Percentiles rank a stretch among this genome's conserved stretches.
phyloP scores from a whole-genome alignment of 1,140 invertebrate genomes.

The Eupeodes corollae region DNA sequence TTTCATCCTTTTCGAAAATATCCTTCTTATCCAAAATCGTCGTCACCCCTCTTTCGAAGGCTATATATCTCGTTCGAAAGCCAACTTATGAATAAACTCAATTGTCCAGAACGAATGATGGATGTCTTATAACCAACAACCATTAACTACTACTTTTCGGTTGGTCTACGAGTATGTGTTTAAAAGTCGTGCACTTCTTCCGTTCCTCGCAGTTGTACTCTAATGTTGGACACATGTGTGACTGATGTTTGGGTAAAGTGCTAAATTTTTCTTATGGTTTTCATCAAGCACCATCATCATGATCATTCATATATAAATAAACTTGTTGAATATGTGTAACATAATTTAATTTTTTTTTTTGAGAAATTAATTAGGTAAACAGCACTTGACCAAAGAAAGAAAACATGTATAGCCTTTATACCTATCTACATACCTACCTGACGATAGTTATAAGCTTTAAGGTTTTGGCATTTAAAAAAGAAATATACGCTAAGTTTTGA shows the following conservation, averaged over 20 bases:
- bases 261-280: too few relatives aligned
- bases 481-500: too few relatives aligned
- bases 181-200: too few relatives aligned
- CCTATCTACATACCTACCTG: too few relatives aligned
- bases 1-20: background rate
- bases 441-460: too few relatives aligned
- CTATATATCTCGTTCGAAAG: background rate
- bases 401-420: background rate
- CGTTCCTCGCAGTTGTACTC: too few relatives aligned
- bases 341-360: background rate
- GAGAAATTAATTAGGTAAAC: background rate
- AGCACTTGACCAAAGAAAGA: background rate
- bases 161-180: too few relatives aligned
- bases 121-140: background rate
- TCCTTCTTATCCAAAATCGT: too few relatives aligned
- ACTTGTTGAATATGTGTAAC: background rate
- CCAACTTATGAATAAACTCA: background rate
- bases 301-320: background rate
- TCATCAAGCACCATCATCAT: too few relatives aligned
- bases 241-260: too few relatives aligned
- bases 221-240: too few relatives aligned
- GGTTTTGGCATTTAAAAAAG: too few relatives aligned
- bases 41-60: background rate
- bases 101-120: background rate
- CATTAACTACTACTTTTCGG: background rate